Evolutionary conservation across 2,888 invertebrate species (phyloP).

Genomic region (Operophtera brumata): DNA sequence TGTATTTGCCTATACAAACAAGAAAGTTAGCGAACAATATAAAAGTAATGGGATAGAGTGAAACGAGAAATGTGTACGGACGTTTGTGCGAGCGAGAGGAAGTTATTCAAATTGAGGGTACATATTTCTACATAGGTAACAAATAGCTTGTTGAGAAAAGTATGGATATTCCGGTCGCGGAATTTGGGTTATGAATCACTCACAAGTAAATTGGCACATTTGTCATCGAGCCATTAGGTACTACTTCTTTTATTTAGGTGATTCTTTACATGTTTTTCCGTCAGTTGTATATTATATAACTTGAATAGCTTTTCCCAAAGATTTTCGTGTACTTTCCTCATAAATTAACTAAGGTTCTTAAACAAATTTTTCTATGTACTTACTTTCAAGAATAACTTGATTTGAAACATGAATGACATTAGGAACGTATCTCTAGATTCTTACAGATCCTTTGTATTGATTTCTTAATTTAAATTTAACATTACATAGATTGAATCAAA

Average conservation of each 20-base stretch:
- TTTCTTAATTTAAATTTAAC: too few species aligned
- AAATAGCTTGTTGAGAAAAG: conserved; percentile 75
- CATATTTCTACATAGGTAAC: conserved; percentile 81
- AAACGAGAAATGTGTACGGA: conserved; percentile 44
- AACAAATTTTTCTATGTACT: too few species aligned
- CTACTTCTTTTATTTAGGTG: conserved; percentile 12
- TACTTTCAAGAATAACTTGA: too few species aligned
- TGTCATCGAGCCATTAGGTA: conserved; percentile 18
- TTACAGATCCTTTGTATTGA: too few species aligned
- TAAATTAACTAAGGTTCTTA: too few species aligned
- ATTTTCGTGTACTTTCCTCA: not conserved
- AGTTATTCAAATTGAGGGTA: conserved; percentile 79
- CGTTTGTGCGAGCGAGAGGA: conserved; percentile 60
- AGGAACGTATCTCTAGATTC: too few species aligned
- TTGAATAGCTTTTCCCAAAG: not conserved
- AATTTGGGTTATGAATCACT: conserved; percentile 33
- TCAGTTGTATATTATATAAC: not conserved
- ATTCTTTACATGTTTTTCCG: not conserved
- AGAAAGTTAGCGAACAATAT: conserved; percentile 82
- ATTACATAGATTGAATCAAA: too few species aligned
- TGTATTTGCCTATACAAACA: conserved; percentile 81
- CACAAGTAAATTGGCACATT: conserved; percentile 25
- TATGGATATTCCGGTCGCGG: conserved; percentile 62
- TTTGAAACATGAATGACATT: too few species aligned
- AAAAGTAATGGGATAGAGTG: conserved; percentile 79